Evolutionary conservation across 2,888 invertebrate species (phyloP).

Genomic region (Apodemia zela): DNA sequence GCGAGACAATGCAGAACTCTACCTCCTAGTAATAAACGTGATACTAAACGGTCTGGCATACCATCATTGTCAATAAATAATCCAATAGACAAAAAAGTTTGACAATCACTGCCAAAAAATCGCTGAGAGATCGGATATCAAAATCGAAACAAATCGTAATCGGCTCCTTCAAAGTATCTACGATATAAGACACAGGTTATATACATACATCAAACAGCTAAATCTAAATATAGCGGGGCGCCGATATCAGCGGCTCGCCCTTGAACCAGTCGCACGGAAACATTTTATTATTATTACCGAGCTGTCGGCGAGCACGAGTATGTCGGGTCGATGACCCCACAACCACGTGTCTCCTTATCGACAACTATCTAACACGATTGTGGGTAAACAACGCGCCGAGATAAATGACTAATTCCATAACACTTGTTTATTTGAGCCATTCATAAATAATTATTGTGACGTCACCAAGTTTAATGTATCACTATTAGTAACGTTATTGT

Average conservation of each 20-base stretch:
- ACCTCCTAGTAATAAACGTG: too few relatives aligned
- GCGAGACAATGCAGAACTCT: too few relatives aligned
- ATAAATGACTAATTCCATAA: constrained; percentile 79
- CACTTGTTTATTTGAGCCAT: constrained; percentile 67
- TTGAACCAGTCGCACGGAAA: constrained; percentile 81
- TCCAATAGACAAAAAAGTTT: not conserved
- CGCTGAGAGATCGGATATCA: not conserved
- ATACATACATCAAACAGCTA: constrained; percentile 69
- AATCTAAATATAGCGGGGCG: constrained; percentile 79
- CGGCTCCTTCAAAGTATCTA: not conserved
- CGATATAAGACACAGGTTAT: constrained; percentile 34
- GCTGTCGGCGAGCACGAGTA: constrained; percentile 79
- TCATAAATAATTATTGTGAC: constrained; percentile 70
- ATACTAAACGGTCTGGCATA: not conserved
- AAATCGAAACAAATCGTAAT: not conserved
- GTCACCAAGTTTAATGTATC: constrained; percentile 53
- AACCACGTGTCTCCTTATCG: constrained; percentile 80
- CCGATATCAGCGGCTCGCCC: constrained; percentile 80
- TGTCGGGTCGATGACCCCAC: constrained; percentile 76
- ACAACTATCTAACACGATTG: constrained; percentile 81
- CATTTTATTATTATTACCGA: constrained; percentile 81
- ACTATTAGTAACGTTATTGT: constrained; percentile 3
- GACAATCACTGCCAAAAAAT: not conserved
- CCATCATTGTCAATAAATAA: not conserved
- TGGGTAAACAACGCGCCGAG: constrained; percentile 77